phyloP scores from a whole-genome alignment of 2,113 vertebrate species.

The Datnioides undecimradiatus region DNA sequence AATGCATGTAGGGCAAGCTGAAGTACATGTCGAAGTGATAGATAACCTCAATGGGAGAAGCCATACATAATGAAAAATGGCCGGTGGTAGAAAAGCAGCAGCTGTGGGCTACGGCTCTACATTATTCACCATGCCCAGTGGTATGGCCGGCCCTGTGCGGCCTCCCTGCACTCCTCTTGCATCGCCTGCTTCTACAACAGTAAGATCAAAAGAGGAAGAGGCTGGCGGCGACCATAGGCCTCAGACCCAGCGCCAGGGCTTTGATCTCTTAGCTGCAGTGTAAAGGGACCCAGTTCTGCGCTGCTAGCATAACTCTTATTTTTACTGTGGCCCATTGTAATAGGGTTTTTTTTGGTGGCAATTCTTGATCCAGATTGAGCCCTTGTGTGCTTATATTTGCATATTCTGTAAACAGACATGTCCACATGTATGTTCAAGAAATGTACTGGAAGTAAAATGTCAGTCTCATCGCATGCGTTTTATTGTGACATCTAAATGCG shows the following conservation, averaged over 20 bases:
- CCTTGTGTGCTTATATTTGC: slow-evolving; percentile 7
- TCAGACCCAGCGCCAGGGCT: slow-evolving; percentile 62
- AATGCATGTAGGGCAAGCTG: slow-evolving; percentile 45
- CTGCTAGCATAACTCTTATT: slow-evolving; percentile 33
- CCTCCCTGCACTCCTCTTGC: slow-evolving; percentile 34
- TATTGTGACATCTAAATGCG: not conserved
- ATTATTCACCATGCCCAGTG: slow-evolving; percentile 75
- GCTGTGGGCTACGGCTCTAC: slow-evolving; percentile 68
- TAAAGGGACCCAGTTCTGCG: slow-evolving; percentile 35
- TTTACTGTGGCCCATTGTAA: slow-evolving; percentile 32
- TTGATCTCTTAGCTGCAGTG: slow-evolving; percentile 65
- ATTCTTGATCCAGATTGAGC: slow-evolving; percentile 15
- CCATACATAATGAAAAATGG: slow-evolving; percentile 74
- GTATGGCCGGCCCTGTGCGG: slow-evolving; percentile 56
- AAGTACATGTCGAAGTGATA: slow-evolving; percentile 48
- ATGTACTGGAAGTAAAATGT: not conserved
- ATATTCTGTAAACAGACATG: slow-evolving; percentile 13
- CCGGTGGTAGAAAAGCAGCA: slow-evolving; percentile 55
- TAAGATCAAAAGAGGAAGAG: slow-evolving; percentile 73
- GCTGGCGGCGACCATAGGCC: slow-evolving; percentile 57
- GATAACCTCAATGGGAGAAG: slow-evolving; percentile 60
- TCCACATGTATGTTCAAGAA: not conserved
- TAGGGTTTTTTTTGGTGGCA: not conserved
- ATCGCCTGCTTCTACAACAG: slow-evolving; percentile 37
- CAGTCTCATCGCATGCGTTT: not conserved